Conservation (phyloP, 2,797 vertebrate genomes). For the Yasuhikotakia modesta region DNA sequence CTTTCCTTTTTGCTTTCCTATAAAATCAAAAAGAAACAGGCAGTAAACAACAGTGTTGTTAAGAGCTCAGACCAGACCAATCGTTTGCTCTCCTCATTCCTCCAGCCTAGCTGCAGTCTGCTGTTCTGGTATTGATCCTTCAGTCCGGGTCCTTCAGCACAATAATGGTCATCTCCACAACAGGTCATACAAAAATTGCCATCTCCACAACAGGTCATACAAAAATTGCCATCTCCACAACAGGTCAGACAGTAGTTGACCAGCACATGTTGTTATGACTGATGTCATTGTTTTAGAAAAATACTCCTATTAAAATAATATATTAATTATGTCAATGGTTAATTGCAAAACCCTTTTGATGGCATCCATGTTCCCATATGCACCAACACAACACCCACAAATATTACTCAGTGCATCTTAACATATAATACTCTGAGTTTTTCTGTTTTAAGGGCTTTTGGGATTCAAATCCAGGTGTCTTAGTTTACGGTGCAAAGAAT, state of each 20-base stretch:
- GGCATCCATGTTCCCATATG: not conserved
- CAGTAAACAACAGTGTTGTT: constrained; percentile 1
- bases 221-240: constrained; percentile 24
- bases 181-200: constrained; percentile 40
- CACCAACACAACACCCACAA: not conserved
- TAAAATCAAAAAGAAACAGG: constrained; percentile 14
- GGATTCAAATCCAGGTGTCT: not conserved
- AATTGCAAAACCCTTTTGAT: not conserved
- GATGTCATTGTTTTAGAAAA: not conserved
- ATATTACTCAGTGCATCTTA: not conserved
- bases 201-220: constrained; percentile 38
- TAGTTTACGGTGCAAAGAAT: constrained; percentile 1
- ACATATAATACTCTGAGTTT: not conserved
- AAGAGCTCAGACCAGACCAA: constrained; percentile 20
- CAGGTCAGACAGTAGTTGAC: constrained; percentile 31
- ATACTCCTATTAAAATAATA: not conserved
- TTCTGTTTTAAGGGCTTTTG: not conserved
- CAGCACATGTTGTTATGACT: constrained; percentile 31
- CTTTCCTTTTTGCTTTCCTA: not conserved
- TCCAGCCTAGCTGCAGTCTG: constrained; percentile 23
- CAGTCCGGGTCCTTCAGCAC: constrained; percentile 35
- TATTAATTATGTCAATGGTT: not conserved
- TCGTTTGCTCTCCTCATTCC: constrained; percentile 7
- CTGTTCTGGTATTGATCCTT: constrained; percentile 38
- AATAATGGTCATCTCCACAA: constrained; percentile 34